Evolutionary conservation across 2,797 vertebrate genomes (phyloP).

Genomic region (Pantherophis alleghaniensis): DNA sequence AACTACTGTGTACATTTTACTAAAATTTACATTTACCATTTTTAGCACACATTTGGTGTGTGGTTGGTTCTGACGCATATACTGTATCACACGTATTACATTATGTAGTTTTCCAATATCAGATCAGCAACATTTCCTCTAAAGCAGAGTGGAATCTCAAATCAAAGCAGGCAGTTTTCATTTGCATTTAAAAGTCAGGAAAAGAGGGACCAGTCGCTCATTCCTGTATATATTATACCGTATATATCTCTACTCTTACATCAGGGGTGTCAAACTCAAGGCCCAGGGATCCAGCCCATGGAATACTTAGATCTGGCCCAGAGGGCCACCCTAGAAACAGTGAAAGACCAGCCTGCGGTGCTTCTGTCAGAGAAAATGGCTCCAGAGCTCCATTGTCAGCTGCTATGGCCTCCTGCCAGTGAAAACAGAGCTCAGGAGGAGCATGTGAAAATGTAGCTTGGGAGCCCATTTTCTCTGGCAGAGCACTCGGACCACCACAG

Average conservation of each 20-base stretch:
- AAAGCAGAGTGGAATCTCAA: neutral
- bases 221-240: neutral
- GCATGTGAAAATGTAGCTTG: too few relatives aligned
- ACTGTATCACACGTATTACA: neutral
- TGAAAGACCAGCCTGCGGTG: accelerated
- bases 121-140: neutral
- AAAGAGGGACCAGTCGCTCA: neutral
- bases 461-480: too few relatives aligned
- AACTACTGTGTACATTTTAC: neutral
- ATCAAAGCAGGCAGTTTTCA: neutral
- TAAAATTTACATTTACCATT: neutral
- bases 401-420: too few relatives aligned
- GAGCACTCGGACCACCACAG: too few relatives aligned
- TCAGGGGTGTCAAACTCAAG: too few relatives aligned
- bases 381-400: too few relatives aligned
- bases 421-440: too few relatives aligned
- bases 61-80: neutral
- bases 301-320: too few relatives aligned
- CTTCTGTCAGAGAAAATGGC: too few relatives aligned
- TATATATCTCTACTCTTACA: neutral
- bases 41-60: neutral
- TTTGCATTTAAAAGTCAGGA: neutral
- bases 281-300: too few relatives aligned
- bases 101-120: neutral
- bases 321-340: too few relatives aligned